Conservation (phyloP, 2,888 invertebrate species). For the Temnothorax unifasciatus region DNA sequence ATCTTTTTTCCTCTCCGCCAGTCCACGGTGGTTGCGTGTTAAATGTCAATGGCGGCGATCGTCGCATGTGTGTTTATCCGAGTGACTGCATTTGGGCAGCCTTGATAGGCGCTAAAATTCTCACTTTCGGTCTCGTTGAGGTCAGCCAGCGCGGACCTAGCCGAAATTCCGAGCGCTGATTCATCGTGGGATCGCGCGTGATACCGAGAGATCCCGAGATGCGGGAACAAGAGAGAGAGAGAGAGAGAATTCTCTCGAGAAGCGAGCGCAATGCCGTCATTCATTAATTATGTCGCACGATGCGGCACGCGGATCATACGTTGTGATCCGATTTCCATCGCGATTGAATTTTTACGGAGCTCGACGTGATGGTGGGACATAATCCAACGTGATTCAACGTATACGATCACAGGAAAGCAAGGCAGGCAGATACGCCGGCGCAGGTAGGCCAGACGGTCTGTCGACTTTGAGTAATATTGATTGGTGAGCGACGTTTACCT, state of each 20-base stretch:
- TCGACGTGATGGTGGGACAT: background rate
- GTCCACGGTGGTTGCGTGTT: constrained; percentile 54
- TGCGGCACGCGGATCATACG: background rate
- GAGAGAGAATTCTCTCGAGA: background rate
- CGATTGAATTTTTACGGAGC: background rate
- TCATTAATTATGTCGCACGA: constrained; percentile 26
- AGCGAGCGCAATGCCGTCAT: background rate
- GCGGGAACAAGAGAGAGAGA: background rate
- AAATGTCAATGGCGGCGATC: constrained; percentile 74
- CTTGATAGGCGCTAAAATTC: constrained; percentile 84
- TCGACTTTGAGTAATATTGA: constrained; percentile 53
- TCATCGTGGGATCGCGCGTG: constrained; percentile 58
- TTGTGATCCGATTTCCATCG: background rate
- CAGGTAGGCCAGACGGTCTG: constrained; percentile 49
- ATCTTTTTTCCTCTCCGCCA: constrained; percentile 21
- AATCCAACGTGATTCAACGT: constrained; percentile 18
- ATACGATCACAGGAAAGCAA: constrained; percentile 18
- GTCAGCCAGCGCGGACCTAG: constrained; percentile 53
- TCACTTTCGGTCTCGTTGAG: constrained; percentile 78
- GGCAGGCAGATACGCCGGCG: constrained; percentile 5
- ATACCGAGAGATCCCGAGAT: background rate
- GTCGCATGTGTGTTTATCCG: constrained; percentile 65
- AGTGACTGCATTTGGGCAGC: constrained; percentile 76
- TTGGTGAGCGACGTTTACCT: constrained; percentile 30
- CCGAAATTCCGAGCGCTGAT: constrained; percentile 71